Conservation (phyloP, 2,888 invertebrate species). For the Pristionchus entomophagus region DNA sequence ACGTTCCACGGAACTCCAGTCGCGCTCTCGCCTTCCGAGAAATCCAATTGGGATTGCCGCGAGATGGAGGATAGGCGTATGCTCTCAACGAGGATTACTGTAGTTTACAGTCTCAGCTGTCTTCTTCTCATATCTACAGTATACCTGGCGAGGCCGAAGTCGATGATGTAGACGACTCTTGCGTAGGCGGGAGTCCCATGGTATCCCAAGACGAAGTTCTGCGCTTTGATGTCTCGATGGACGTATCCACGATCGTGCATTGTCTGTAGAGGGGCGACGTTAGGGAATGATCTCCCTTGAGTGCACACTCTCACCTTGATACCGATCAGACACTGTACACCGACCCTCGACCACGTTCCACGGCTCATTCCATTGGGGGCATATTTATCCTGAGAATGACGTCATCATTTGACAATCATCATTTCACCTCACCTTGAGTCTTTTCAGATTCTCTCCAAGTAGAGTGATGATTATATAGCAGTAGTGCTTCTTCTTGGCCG, state of each 20-base stretch:
- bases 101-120: too few relatives aligned
- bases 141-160: slow-evolving; percentile 47
- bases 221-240: slow-evolving; percentile 44
- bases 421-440: slow-evolving; percentile 42
- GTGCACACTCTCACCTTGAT: slow-evolving; percentile 21
- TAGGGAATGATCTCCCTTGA: too few relatives aligned
- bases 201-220: slow-evolving; percentile 46
- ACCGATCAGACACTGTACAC: slow-evolving; percentile 39
- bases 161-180: slow-evolving; percentile 42
- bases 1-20: slow-evolving; percentile 46
- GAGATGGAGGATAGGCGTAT: slow-evolving; percentile 35
- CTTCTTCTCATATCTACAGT: not conserved
- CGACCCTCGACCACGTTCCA: slow-evolving; percentile 38
- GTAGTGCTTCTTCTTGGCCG: slow-evolving; percentile 62
- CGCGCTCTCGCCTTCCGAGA: slow-evolving; percentile 22
- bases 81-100: not conserved
- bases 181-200: not conserved
- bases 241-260: slow-evolving; percentile 46
- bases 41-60: not conserved
- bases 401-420: not conserved
- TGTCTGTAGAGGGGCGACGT: slow-evolving; percentile 36
- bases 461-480: slow-evolving; percentile 70
- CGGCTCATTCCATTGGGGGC: slow-evolving; percentile 34
- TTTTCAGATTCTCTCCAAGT: slow-evolving; percentile 62
- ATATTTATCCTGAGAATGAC: not conserved